These are phyloP conservation scores for Enteromius afrohamiltoni DNA, from an alignment of 2,797 vertebrate genomes.

Conservation along the genomic window DNA sequence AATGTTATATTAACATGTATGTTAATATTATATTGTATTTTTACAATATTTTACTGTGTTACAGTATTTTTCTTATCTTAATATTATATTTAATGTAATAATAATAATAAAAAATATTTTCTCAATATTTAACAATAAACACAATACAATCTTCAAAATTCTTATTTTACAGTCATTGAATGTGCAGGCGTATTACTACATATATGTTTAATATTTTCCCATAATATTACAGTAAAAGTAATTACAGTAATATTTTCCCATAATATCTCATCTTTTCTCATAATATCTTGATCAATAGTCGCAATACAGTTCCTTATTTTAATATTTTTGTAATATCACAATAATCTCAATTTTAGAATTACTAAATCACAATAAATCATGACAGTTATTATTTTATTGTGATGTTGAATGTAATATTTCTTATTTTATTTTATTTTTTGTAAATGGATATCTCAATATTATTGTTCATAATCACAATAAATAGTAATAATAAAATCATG, in stretches of 20 bases:
- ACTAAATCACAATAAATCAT: neutral
- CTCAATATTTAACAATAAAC: neutral
- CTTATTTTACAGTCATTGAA: neutral
- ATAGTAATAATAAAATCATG: neutral
- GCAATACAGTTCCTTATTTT: neutral
- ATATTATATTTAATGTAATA: neutral
- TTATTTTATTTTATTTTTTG: neutral
- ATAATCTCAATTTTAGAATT: neutral
- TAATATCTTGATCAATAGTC: neutral
- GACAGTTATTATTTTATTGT: neutral
- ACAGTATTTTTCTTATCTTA: neutral
- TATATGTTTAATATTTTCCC: neutral
- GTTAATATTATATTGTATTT: neutral
- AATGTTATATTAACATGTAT: neutral
- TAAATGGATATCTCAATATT: neutral
- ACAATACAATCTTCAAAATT: neutral
- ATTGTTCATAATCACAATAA: neutral
- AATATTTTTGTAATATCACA: neutral
- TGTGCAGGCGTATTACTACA: neutral
- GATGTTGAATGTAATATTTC: too few species aligned
- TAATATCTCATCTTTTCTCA: too few species aligned
- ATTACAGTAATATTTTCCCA: too few species aligned
- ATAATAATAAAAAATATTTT: neutral
- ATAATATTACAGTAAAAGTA: neutral
- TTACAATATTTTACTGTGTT: neutral